Evolutionary conservation across 2,888 invertebrate genomes (phyloP), one percentile per base, ranked within the genome.

Genomic region (Embidobia sp.): DNA sequence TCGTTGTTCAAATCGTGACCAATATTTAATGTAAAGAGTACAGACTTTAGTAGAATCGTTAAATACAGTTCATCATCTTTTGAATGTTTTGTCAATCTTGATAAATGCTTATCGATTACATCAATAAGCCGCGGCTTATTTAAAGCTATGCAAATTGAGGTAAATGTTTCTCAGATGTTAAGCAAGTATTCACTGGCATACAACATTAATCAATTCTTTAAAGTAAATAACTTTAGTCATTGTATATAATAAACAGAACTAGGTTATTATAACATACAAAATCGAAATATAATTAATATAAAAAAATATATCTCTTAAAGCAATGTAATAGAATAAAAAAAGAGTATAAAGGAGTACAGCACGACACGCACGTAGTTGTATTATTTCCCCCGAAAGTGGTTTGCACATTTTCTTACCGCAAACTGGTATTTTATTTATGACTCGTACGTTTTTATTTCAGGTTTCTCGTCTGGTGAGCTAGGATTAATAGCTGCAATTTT

Each of bases 351-450:
- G 22, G 3, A 22, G 6, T 6, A 22, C 22, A 22, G 6, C 6
- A 6, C 6, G 22, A 22, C 22, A 22, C 22, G 22, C 22, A n/a
- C n/a, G n/a, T n/a, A n/a, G n/a, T n/a, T n/a, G n/a, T n/a, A n/a
- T n/a, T n/a, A n/a, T n/a, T n/a, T n/a, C n/a, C n/a, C n/a, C n/a
- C n/a, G n/a, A n/a, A n/a, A n/a, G n/a, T n/a, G n/a, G n/a, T n/a
- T n/a, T 26, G 49, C 67, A 27, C 70, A 40, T 46, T 73, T 51
- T 64, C 59, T 61, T 59, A 22, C 64, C 46, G 29, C 51, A 66
- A 66, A 74, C 74, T 59, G 66, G 74, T 74, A 57, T 74, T 74
- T 74, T 66, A 74, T 74, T 74, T 74, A 74, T 59, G 51, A 59
- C 49, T 55, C 33, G 40, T n/a, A 15, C 35, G 33, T 51, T 74